These are phyloP conservation scores for Drosophila fuyamai DNA, from an alignment of 1,140 invertebrate genomes.

Conservation along the genomic window DNA sequence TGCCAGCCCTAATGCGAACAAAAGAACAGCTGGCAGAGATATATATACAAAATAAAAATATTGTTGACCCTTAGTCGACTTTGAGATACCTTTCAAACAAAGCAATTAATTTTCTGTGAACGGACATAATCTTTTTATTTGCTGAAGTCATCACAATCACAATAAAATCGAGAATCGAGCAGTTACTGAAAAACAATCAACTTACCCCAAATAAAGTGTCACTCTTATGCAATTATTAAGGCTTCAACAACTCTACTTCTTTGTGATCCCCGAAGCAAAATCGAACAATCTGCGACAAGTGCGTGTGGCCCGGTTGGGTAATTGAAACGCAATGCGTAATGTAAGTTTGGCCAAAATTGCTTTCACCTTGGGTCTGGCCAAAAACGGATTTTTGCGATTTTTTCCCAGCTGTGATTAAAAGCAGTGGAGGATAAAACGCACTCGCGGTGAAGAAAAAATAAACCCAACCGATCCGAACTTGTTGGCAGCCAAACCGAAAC, in stretches of 20 bases:
- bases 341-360: slow-evolving; percentile 35
- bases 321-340: slow-evolving; percentile 48
- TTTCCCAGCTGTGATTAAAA: not conserved
- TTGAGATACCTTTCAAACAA: not conserved
- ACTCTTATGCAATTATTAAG: not conserved
- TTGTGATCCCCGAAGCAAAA: not conserved
- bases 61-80: not conserved
- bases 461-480: slow-evolving; percentile 57
- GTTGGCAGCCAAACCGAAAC: slow-evolving; percentile 66
- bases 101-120: too few species aligned
- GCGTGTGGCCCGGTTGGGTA: slow-evolving; percentile 22
- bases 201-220: slow-evolving; percentile 2
- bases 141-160: not conserved
- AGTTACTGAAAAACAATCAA: not conserved
- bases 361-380: slow-evolving; percentile 41
- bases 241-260: not conserved
- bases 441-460: not conserved
- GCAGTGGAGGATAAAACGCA: slow-evolving; percentile 8
- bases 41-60: not conserved
- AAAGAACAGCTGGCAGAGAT: slow-evolving; percentile 14
- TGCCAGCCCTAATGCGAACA: slow-evolving; percentile 6
- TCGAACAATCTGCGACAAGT: not conserved
- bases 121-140: not conserved
- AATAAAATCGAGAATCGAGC: too few species aligned
- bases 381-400: slow-evolving; percentile 19